These are phyloP conservation scores for Diorhabda sublineata DNA, from an alignment of 1,140 invertebrate species.

Conservation along the genomic window DNA sequence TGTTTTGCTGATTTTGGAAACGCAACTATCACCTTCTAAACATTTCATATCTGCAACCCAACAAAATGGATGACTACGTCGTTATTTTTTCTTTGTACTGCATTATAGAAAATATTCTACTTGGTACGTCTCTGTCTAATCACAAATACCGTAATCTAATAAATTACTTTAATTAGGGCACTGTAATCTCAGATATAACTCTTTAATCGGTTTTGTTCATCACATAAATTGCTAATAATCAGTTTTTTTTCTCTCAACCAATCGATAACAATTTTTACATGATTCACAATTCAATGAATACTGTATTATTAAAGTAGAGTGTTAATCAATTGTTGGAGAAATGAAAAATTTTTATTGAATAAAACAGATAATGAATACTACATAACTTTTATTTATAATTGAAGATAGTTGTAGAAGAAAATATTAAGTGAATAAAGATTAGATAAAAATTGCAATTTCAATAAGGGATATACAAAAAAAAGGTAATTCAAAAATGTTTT, in stretches of 20 bases:
- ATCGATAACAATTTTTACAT: constrained; percentile 1
- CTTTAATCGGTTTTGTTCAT: constrained; percentile 1
- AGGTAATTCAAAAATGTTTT: background rate
- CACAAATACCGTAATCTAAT: background rate
- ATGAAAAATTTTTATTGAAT: background rate
- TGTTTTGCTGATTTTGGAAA: background rate
- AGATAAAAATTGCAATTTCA: no score
- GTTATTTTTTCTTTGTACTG: background rate
- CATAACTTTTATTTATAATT: no score
- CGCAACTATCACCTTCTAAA: background rate
- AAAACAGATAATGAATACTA: no score
- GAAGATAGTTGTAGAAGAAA: no score
- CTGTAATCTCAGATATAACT: background rate
- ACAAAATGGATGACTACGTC: background rate
- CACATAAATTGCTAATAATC: background rate
- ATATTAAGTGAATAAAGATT: no score
- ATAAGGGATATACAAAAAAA: no score
- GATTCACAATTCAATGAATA: background rate
- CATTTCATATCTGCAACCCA: background rate
- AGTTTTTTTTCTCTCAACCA: background rate
- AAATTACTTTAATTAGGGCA: background rate
- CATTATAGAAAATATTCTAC: background rate
- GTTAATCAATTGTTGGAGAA: background rate
- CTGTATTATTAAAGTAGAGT: background rate
- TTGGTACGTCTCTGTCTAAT: background rate